Percentiles rank a stretch among this genome's conserved stretches.
phyloP scores from a whole-genome alignment of 2,888 invertebrate genomes.

The Tupiocoris notatus region DNA sequence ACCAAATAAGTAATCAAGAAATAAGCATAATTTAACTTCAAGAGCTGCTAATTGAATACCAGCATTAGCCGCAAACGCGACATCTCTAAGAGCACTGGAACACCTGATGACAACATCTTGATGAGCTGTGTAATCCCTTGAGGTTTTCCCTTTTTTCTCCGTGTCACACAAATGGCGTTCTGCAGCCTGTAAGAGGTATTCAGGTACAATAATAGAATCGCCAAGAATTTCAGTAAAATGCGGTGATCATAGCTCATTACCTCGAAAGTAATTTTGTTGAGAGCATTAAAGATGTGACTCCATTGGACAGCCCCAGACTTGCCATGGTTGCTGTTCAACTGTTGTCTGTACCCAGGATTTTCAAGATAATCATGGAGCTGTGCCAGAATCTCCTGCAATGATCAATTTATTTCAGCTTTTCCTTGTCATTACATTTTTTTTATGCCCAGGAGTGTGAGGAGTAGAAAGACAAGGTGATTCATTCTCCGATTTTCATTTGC shows the following conservation, averaged over 20 bases:
- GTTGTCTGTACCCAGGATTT: constrained; percentile 17
- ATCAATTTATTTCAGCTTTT: too few relatives aligned
- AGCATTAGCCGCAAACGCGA: not conserved
- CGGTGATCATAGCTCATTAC: not conserved
- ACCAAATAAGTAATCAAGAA: too few relatives aligned
- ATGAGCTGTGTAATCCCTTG: not conserved
- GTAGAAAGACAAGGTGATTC: too few relatives aligned
- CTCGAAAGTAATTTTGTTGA: constrained; percentile 13
- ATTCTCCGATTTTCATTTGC: too few relatives aligned
- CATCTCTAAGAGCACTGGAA: not conserved
- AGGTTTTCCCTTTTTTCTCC: constrained; percentile 2
- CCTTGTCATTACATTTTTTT: too few relatives aligned
- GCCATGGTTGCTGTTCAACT: constrained; percentile 7
- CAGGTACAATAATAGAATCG: not conserved
- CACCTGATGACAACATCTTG: not conserved
- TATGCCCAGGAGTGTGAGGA: too few relatives aligned
- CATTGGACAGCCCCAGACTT: constrained; percentile 15
- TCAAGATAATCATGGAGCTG: constrained; percentile 14
- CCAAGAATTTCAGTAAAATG: not conserved
- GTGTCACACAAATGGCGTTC: not conserved
- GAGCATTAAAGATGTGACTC: constrained; percentile 13
- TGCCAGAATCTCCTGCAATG: constrained; percentile 9
- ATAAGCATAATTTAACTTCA: too few relatives aligned
- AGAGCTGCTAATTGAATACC: too few relatives aligned
- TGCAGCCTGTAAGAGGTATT: not conserved